Percentiles rank a stretch among this genome's conserved stretches.
Evolutionary conservation across 2,888 invertebrate genomes (phyloP).

Genomic region (Rapana venosa): DNA sequence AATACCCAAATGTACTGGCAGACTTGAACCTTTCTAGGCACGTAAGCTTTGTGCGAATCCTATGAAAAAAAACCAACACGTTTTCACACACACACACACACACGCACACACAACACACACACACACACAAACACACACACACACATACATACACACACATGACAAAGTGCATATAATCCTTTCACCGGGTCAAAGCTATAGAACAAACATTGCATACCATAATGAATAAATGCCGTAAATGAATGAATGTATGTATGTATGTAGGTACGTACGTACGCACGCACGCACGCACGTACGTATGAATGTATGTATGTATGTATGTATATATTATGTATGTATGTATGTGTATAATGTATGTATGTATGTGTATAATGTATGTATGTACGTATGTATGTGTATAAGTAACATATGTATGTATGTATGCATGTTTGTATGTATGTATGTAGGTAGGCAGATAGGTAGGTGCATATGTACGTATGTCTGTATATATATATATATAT

Average conservation of each 20-base stretch:
- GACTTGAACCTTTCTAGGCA: neutral
- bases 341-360: neutral
- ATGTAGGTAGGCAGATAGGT: too few relatives aligned
- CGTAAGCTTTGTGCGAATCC: too few relatives aligned
- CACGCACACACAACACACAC: neutral
- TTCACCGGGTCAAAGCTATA: too few relatives aligned
- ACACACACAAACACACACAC: neutral
- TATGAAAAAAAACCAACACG: neutral
- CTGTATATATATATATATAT: too few relatives aligned
- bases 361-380: neutral
- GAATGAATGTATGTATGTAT: neutral
- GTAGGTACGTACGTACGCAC: neutral
- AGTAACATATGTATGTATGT: too few relatives aligned
- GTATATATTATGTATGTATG: neutral
- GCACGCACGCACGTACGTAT: neutral
- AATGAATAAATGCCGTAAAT: neutral
- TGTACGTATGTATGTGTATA: neutral
- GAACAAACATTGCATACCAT: too few relatives aligned
- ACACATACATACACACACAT: conserved; percentile 5
- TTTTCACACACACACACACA: neutral
- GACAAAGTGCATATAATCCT: neutral
- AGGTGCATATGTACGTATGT: too few relatives aligned
- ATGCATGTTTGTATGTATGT: too few relatives aligned
- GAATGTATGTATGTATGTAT: neutral
- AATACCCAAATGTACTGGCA: neutral